Evolutionary conservation across 2,113 vertebrate genomes (phyloP).

Genomic region (Pachypanchax playfairii): DNA sequence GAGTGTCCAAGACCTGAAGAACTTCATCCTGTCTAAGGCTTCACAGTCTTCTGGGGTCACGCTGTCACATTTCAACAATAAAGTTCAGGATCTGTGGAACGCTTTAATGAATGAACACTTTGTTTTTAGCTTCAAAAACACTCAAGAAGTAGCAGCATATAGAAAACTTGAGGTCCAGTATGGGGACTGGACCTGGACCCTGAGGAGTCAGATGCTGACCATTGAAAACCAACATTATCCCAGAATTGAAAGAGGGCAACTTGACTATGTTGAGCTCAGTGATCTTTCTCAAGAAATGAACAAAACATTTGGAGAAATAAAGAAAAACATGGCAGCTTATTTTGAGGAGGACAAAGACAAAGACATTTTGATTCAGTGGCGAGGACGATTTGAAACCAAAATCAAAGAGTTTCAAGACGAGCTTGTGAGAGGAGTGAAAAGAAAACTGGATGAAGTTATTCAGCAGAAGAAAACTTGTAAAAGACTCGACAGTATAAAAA

Average conservation of each 20-base stretch:
- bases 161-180: constrained; percentile 45
- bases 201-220: constrained; percentile 33
- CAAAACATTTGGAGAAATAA: constrained; percentile 8
- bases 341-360: constrained; percentile 35
- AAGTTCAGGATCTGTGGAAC: constrained; percentile 28
- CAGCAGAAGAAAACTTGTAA: constrained; percentile 37
- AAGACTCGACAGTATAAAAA: constrained; percentile 27
- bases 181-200: constrained; percentile 44
- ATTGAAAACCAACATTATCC: constrained; percentile 36
- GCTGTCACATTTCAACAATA: constrained; percentile 39
- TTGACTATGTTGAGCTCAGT: not conserved
- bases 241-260: constrained; percentile 25
- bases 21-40: constrained; percentile 46
- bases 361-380: constrained; percentile 50
- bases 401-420: constrained; percentile 41
- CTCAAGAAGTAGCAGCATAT: constrained; percentile 36
- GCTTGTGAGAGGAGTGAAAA: not conserved
- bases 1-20: constrained; percentile 50
- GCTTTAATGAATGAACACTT: constrained; percentile 43
- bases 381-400: constrained; percentile 26
- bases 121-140: constrained; percentile 60
- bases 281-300: not conserved
- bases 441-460: constrained; percentile 47
- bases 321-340: not conserved
- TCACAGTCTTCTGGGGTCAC: not conserved